These are phyloP conservation scores for Rhimphoctona megacephalus DNA, from an alignment of 2,888 invertebrate species.

Conservation along the genomic window DNA sequence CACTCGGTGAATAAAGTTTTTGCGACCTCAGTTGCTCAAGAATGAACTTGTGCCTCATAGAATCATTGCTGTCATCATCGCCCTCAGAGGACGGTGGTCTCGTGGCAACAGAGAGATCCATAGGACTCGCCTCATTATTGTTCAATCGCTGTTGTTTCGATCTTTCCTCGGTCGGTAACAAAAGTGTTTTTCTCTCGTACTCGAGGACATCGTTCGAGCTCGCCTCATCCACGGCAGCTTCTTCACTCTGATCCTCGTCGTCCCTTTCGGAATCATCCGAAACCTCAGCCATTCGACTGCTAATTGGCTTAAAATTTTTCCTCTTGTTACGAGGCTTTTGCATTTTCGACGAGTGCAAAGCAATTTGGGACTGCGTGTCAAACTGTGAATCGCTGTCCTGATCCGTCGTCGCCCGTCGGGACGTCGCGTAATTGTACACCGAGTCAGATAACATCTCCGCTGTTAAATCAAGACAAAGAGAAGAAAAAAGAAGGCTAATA, in stretches of 20 bases:
- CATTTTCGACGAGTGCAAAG: conserved; percentile 74
- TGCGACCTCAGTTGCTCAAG: conserved; percentile 82
- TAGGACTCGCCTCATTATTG: conserved; percentile 82
- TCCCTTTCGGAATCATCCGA: conserved; percentile 81
- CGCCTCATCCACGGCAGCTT: conserved; percentile 72
- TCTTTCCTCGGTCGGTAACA: conserved; percentile 77
- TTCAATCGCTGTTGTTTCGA: conserved; percentile 79
- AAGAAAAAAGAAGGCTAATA: conserved; percentile 23
- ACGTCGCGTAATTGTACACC: conserved; percentile 84
- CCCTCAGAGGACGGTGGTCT: conserved; percentile 82
- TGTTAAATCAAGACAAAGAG: conserved; percentile 64
- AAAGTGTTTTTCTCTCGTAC: conserved; percentile 79
- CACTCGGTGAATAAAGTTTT: conserved; percentile 82
- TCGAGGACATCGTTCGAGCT: conserved; percentile 77
- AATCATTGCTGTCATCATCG: conserved; percentile 82
- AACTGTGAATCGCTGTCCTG: conserved; percentile 83
- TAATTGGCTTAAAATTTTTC: conserved; percentile 85
- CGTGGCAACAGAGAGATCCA: conserved; percentile 83
- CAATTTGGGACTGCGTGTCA: conserved; percentile 80
- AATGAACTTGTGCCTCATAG: conserved; percentile 83
- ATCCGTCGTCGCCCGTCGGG: conserved; percentile 81
- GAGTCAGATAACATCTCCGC: conserved; percentile 85
- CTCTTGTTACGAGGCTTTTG: conserved; percentile 85
- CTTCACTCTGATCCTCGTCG: conserved; percentile 75
- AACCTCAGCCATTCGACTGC: conserved; percentile 84